These are phyloP conservation scores for Caprella mutica DNA, from an alignment of 2,888 invertebrate genomes.

Conservation along the genomic window DNA sequence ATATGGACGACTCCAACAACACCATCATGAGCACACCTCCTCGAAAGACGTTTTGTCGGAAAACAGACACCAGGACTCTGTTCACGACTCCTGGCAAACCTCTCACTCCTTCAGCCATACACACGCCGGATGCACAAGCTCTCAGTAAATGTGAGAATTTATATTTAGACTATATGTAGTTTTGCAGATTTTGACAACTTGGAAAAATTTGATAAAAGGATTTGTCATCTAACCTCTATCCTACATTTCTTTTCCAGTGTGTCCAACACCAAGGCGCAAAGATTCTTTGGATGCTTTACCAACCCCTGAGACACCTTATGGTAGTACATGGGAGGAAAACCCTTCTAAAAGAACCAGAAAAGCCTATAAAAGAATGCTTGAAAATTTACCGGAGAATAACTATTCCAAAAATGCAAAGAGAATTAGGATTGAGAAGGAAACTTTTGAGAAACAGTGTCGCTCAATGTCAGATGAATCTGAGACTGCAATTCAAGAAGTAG, in stretches of 20 bases:
- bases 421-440: background rate
- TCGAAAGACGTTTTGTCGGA: too few species aligned
- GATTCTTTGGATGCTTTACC: slow-evolving; percentile 35
- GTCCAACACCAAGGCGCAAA: slow-evolving; percentile 26
- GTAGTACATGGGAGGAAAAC: slow-evolving; percentile 36
- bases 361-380: slow-evolving; percentile 16
- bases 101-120: slow-evolving; percentile 9
- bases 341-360: slow-evolving; percentile 22
- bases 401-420: too few species aligned
- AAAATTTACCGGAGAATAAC: slow-evolving; percentile 15
- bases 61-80: too few species aligned
- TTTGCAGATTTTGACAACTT: background rate
- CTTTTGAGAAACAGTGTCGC: background rate
- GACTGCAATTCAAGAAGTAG: background rate
- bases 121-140: slow-evolving; percentile 16
- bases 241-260: slow-evolving; percentile 20
- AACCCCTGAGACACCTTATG: slow-evolving; percentile 50
- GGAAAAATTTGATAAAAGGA: background rate
- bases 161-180: too few species aligned
- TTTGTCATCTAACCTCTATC: background rate
- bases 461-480: background rate
- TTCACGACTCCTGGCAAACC: slow-evolving; percentile 6
- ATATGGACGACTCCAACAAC: too few species aligned
- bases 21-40: too few species aligned
- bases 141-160: slow-evolving; percentile 18